These are phyloP conservation scores for Eptatretus burgeri DNA, from an alignment of 2,113 vertebrate genomes.

Conservation along the genomic window DNA sequence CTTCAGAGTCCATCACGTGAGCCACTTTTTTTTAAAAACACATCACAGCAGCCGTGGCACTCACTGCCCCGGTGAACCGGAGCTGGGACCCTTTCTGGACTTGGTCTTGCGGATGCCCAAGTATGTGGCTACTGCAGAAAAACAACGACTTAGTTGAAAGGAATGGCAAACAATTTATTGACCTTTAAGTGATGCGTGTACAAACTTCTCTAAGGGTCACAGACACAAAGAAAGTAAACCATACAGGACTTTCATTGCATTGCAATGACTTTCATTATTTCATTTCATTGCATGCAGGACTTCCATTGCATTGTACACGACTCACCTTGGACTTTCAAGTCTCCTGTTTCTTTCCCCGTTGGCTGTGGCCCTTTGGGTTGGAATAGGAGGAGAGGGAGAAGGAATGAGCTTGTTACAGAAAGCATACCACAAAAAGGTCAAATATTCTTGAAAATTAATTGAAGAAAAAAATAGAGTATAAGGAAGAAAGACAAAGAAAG, in stretches of 20 bases:
- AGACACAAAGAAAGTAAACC: background rate
- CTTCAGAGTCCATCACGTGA: too few species aligned
- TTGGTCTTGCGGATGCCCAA: constrained; percentile 4
- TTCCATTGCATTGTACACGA: background rate
- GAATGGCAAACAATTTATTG: background rate
- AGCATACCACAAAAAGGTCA: background rate
- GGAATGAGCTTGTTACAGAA: background rate
- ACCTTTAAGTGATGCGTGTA: background rate
- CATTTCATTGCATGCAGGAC: background rate
- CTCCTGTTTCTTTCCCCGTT: constrained; percentile 2
- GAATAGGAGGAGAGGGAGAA: background rate
- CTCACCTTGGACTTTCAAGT: constrained; percentile 5
- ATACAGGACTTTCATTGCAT: background rate
- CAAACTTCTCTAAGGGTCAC: background rate
- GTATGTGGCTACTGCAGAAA: constrained; percentile 5
- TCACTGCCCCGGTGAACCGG: too few species aligned
- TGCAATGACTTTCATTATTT: background rate
- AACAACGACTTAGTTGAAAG: background rate
- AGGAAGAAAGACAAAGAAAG: background rate
- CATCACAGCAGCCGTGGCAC: too few species aligned
- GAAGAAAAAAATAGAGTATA: background rate
- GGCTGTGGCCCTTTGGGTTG: constrained; percentile 1
- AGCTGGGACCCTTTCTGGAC: background rate
- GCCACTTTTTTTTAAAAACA: too few species aligned
- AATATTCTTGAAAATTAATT: background rate